Percentiles rank a stretch among this genome's conserved stretches.
These are phyloP conservation scores for Eulemur albifrons DNA, from an alignment of 2,797 vertebrate genomes.

Conservation along the genomic window DNA sequence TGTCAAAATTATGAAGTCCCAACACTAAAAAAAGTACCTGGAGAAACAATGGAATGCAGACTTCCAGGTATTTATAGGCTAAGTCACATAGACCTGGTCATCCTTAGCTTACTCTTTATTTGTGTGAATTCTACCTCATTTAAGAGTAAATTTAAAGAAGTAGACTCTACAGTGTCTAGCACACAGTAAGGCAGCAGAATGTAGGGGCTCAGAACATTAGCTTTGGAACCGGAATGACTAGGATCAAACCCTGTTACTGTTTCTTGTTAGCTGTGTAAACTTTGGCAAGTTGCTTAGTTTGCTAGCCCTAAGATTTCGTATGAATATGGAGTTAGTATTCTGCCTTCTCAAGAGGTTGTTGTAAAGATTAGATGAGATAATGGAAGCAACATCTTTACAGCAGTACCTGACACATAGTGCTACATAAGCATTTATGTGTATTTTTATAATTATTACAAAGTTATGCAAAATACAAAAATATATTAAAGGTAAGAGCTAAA, in stretches of 20 bases:
- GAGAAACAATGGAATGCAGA: background rate
- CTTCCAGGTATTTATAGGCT: accelerated
- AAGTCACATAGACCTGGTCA: background rate
- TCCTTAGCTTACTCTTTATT: background rate
- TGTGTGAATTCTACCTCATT: background rate
- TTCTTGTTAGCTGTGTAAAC: background rate
- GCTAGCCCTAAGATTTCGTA: background rate
- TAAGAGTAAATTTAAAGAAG: background rate
- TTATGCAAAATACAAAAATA: background rate
- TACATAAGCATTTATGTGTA: background rate
- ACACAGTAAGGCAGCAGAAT: background rate
- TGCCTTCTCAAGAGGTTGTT: background rate
- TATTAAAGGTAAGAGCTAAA: background rate
- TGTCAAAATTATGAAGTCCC: background rate
- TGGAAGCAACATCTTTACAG: background rate
- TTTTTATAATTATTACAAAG: background rate
- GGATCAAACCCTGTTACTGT: background rate
- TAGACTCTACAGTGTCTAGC: background rate
- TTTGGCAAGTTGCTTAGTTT: background rate
- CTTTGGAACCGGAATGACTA: background rate
- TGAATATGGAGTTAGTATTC: background rate
- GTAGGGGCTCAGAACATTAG: background rate
- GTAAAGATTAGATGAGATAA: background rate
- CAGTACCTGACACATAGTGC: background rate
- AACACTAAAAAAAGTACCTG: background rate